A percentile compares a stretch with the other conserved stretches of the same genome.
Conservation (phyloP, 2,797 vertebrate genomes). For the Myotis daubentonii region DNA sequence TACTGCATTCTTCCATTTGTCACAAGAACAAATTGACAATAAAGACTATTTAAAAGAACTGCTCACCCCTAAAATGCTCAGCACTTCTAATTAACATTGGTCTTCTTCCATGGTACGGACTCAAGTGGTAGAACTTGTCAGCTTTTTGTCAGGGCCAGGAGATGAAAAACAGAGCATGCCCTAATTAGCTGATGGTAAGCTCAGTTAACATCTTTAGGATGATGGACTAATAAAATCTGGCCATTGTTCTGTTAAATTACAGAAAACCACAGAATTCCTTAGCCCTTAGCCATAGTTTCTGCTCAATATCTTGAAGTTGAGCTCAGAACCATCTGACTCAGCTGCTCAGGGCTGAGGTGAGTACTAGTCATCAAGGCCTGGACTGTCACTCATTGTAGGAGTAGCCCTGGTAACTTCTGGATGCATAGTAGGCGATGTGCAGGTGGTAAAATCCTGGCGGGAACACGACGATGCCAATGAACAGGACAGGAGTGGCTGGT, state of each 20-base stretch:
- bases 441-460: conserved; percentile 94
- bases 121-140: not conserved
- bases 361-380: conserved; percentile 93
- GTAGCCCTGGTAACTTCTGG: conserved; percentile 92
- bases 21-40: not conserved
- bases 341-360: not conserved
- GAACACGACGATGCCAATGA: conserved; percentile 78
- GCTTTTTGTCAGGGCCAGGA: not conserved
- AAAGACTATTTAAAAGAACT: not conserved
- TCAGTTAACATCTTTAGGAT: not conserved
- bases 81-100: not conserved
- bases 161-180: not conserved
- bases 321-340: not conserved
- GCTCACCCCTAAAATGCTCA: not conserved
- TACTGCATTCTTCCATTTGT: not conserved
- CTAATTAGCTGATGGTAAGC: not conserved
- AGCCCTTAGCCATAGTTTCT: not conserved
- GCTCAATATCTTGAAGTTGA: not conserved
- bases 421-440: conserved; percentile 93
- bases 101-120: not conserved
- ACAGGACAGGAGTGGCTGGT: not conserved
- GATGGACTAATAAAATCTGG: not conserved
- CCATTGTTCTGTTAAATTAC: conserved; percentile 6
- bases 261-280: not conserved
- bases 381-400: conserved; percentile 93